Base-by-base conservation (phyloP, 2,113 vertebrate genomes). In the Carassius gibelio region DNA sequence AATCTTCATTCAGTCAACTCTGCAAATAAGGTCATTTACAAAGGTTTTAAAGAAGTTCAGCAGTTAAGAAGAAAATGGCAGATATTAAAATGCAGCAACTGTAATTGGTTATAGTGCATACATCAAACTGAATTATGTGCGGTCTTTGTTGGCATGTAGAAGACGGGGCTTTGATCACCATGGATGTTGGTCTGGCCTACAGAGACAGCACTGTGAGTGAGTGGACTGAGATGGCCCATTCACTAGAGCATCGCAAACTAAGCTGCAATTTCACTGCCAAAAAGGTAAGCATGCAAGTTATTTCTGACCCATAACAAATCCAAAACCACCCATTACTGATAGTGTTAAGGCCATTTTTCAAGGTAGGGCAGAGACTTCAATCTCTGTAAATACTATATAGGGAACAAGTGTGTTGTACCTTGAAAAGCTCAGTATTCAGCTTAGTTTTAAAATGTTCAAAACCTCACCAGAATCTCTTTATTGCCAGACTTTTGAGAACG, bases 171-270 rank as follows among this genome's bases (percentile, higher is more conserved):
- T 86, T 97, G 90, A 93, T 95, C 50, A 98, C 96, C 7, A 93
- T 99, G 75, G 96, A 99, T 0, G 96, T 98, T 48, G 93, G 96
- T 0, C 89, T 99, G 92, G 98, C 96, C 0, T 99, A 99, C 88
- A 96, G 97, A 0, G 97, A 99, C 0, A 93, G 96, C 85, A 62
- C 42, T 0, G 50, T 93, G 2, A 93, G 94, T 0, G 96, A 98
- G 0, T 99, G 98, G 98, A 95, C 95, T 0, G 95, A 97, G 90
- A 97, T 99, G 95, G 96, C 97, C 1, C 96, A 94, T 0, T 97
- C 97, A 0, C 88, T 95, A 11, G 98, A 99, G 84, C 95, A 95
- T 38, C 95, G 98, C 85, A 99, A 97, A 89, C 96, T 99, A 42
- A 96, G 90, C 89, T 99, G 98, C 89, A 95, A 92, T 85, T 97